Percentiles rank a stretch among this genome's conserved stretches.
Conservation (phyloP, 2,113 vertebrate genomes). For the Corynorhinus townsendii region DNA sequence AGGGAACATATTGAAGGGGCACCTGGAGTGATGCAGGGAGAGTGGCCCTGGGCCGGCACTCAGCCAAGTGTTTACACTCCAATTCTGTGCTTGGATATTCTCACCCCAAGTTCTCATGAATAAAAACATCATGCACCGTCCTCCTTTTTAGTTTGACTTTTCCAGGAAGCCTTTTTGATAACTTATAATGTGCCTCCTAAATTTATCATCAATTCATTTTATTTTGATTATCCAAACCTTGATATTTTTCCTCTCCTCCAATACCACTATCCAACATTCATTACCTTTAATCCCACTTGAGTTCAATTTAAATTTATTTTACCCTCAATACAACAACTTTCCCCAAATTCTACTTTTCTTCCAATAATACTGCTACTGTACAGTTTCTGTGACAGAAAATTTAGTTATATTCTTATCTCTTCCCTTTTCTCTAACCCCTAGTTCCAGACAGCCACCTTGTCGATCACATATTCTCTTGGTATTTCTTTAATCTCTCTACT, state of each 20-base stretch:
- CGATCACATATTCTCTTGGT: neutral
- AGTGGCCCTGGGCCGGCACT: neutral
- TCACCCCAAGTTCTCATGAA: neutral
- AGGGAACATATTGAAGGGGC: no score
- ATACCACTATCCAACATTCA: neutral
- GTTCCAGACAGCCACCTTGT: neutral
- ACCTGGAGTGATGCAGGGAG: accelerated
- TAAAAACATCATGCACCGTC: neutral
- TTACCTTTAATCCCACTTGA: neutral
- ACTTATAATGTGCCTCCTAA: neutral
- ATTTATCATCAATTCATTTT: neutral
- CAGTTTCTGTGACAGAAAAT: neutral
- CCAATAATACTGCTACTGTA: neutral
- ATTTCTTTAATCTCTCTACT: neutral
- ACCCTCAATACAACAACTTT: neutral
- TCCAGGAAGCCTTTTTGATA: neutral
- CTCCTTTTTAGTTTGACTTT: neutral
- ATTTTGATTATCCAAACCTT: neutral
- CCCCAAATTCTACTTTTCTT: neutral
- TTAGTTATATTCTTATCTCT: neutral
- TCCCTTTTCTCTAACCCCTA: neutral
- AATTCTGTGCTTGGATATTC: neutral
- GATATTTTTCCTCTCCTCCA: neutral
- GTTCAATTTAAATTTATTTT: neutral
- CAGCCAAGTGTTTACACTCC: accelerated